Evolutionary conservation across 2,797 vertebrate species (phyloP).

Genomic region (Zenarchopterus dispar): DNA sequence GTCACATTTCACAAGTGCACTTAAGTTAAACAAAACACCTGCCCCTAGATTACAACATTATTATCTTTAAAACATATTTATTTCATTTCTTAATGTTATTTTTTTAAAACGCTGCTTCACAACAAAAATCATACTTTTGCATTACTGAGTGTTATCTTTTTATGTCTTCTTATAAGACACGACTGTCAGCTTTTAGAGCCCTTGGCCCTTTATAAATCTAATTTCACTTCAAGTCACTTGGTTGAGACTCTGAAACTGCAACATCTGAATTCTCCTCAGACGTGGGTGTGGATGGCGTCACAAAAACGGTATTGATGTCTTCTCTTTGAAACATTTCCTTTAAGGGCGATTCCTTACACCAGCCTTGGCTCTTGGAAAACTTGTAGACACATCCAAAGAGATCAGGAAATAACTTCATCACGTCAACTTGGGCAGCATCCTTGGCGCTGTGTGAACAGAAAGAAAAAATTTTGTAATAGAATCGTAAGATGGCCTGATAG

Average conservation of each 20-base stretch:
- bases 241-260: slow-evolving; percentile 29
- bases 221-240: neutral
- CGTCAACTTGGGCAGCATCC: slow-evolving; percentile 37
- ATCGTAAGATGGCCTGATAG: too few relatives aligned
- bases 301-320: slow-evolving; percentile 1
- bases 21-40: too few relatives aligned
- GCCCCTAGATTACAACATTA: too few relatives aligned
- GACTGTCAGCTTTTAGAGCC: too few relatives aligned
- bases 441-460: slow-evolving; percentile 28
- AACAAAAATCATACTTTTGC: too few relatives aligned
- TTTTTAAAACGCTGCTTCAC: too few relatives aligned
- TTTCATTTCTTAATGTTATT: too few relatives aligned
- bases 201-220: accelerated
- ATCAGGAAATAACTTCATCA: slow-evolving; percentile 55
- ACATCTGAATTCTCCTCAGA: neutral
- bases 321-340: slow-evolving; percentile 40
- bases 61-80: too few relatives aligned
- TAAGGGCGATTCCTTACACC: slow-evolving; percentile 52
- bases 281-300: neutral
- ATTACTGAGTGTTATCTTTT: too few relatives aligned
- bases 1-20: too few relatives aligned
- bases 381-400: slow-evolving; percentile 63
- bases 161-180: too few relatives aligned
- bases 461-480: neutral
- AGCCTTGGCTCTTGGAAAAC: slow-evolving; percentile 51